Conservation (phyloP, 2,888 invertebrate species). For the Hypena proboscidalis region DNA sequence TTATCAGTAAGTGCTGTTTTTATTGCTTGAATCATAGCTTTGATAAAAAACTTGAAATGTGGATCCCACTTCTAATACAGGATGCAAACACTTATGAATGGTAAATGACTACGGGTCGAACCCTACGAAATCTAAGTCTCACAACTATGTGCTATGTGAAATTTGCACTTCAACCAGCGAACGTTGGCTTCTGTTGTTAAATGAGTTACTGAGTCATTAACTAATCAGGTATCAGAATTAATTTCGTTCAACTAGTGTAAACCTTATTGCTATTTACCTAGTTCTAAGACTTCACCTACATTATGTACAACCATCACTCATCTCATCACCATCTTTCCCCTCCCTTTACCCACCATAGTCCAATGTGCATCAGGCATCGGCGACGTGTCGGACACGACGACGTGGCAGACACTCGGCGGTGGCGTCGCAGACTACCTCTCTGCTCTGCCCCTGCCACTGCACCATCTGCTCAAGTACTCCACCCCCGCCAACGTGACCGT, state of each 20-base stretch:
- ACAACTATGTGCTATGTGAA: too few species aligned
- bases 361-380: conserved; percentile 68
- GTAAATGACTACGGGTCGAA: too few species aligned
- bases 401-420: conserved; percentile 91
- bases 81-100: too few species aligned
- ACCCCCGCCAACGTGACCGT: conserved; percentile 84
- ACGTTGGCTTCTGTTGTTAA: too few species aligned
- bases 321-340: conserved; percentile 8
- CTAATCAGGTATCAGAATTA: too few species aligned
- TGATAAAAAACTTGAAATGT: too few species aligned
- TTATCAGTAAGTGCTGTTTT: conserved; percentile 66
- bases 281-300: background rate
- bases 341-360: conserved; percentile 25
- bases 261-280: background rate
- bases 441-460: conserved; percentile 91
- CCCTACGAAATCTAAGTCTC: too few species aligned
- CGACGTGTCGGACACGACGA: conserved; percentile 77
- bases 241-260: too few species aligned
- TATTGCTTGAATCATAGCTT: too few species aligned
- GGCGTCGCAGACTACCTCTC: conserved; percentile 94
- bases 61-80: too few species aligned
- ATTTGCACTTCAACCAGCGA: too few species aligned
- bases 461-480: conserved; percentile 94
- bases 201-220: too few species aligned
- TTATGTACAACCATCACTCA: conserved; percentile 10